Base-by-base conservation (phyloP, 2,113 vertebrate genomes). In the Anoura caudifer region DNA sequence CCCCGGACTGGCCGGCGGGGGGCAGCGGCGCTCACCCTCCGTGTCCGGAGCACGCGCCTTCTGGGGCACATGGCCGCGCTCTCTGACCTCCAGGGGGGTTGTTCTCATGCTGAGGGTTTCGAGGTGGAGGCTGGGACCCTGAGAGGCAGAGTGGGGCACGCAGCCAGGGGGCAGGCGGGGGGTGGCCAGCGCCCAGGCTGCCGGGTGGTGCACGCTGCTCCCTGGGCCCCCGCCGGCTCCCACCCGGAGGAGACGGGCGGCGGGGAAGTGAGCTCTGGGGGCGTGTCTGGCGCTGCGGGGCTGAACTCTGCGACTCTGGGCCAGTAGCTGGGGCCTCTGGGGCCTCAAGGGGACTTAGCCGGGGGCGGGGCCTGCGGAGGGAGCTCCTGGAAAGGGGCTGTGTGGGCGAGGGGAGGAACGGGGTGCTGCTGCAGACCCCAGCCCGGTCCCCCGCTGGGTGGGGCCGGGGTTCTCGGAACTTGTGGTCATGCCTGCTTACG, bases 21-120 rank as follows among this genome's bases (percentile, higher is more conserved):
- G 36, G 17, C 16, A 5, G 33, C 17, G 61, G 61, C 10, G 2
- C 0, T 22, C 9, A 0, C 1, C 36, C 13, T 0, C 47, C 1
- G 2, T 1, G 20, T 15, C 22, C 38, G 3, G 2, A 38, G 79
- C 15, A 0, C 0, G 9, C 0, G 11, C 2, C 17, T 26, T 83
- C 0, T 1, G 31, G 31, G 69, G 4, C 0, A 11, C 0, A 0
- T 0, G 22, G 36, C 1, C 17, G 13, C 31, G 20, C 31, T 26
- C 45, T 0, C 7, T 24, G 3, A 8, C 24, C 75, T 28, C 45
- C 20, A 2, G 9, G 11, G 75, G 17, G 13, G 17, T 14, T 1
- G 1, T 24, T 26, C 43, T 52, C 4, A 2, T 0, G 4, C 28
- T 7, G 16, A 36, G 43, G 19, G 61, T 45, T 45, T 6, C 7